Evolutionary conservation across 2,888 invertebrate genomes (phyloP).

Genomic region (Mesorhabditis sp.): DNA sequence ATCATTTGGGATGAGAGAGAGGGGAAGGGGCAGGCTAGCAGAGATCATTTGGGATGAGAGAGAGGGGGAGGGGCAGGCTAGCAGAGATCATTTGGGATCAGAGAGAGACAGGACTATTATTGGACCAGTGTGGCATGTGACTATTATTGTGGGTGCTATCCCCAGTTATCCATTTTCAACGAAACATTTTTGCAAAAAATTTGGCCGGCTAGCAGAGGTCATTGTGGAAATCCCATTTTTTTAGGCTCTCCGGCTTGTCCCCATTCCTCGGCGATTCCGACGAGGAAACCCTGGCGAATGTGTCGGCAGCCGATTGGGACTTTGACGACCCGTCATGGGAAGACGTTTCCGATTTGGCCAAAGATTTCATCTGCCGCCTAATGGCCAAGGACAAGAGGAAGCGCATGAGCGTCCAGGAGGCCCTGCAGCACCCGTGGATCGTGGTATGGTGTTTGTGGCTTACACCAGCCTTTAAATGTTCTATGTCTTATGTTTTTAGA

Average conservation of each 20-base stretch:
- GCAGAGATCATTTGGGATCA: too few species aligned
- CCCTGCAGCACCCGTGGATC: slow-evolving; percentile 61
- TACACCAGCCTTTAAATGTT: background rate
- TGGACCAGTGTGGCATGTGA: too few species aligned
- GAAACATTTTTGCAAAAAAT: too few species aligned
- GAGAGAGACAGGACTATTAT: too few species aligned
- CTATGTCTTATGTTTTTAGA: background rate
- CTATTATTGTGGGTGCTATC: too few species aligned
- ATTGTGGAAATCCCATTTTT: slow-evolving; percentile 2
- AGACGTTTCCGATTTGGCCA: slow-evolving; percentile 86
- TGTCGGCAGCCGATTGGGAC: slow-evolving; percentile 92
- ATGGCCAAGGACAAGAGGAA: slow-evolving; percentile 80
- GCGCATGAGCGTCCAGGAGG: slow-evolving; percentile 61
- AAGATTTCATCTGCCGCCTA: slow-evolving; percentile 88
- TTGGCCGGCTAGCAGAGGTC: too few species aligned
- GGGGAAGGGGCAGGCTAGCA: too few species aligned
- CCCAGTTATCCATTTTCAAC: too few species aligned
- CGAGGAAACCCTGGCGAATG: slow-evolving; percentile 96
- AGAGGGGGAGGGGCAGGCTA: too few species aligned
- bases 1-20: too few species aligned
- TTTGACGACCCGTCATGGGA: slow-evolving; percentile 95
- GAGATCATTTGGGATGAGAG: too few species aligned
- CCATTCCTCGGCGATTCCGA: slow-evolving; percentile 98
- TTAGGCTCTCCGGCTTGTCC: slow-evolving; percentile 79
- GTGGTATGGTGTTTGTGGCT: slow-evolving; percentile 57